Percentiles rank a stretch among this genome's conserved stretches.
phyloP scores from a whole-genome alignment of 1,140 invertebrate species.

The Goniozus legneri region DNA sequence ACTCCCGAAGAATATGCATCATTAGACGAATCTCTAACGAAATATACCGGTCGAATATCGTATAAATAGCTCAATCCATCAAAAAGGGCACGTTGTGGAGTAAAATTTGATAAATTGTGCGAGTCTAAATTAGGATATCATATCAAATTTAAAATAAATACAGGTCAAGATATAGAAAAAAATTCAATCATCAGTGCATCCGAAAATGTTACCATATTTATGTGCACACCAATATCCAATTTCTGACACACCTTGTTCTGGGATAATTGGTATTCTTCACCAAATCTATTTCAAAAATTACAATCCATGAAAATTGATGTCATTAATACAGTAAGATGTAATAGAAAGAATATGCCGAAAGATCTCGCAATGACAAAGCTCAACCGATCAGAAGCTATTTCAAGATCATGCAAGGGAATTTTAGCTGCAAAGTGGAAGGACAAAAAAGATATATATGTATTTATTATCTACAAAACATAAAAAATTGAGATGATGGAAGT shows the following conservation, averaged over 20 bases:
- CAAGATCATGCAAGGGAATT: conserved; percentile 8
- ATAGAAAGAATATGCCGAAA: conserved; percentile 24
- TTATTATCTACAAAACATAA: conserved; percentile 16
- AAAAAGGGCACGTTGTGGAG: conserved; percentile 18
- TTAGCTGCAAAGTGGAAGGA: conserved; percentile 17
- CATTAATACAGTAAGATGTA: conserved; percentile 16
- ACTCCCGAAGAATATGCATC: conserved; percentile 8
- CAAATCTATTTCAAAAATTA: conserved; percentile 17
- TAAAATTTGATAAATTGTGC: conserved; percentile 21
- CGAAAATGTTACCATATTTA: conserved; percentile 6
- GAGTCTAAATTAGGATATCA: conserved; percentile 11
- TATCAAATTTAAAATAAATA: conserved; percentile 15
- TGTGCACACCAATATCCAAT: too few relatives aligned
- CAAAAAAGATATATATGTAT: conserved; percentile 19
- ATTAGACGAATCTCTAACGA: conserved; percentile 20
- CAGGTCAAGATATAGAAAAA: not conserved
- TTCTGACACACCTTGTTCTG: too few relatives aligned
- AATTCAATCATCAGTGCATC: not conserved
- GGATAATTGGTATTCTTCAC: conserved; percentile 18
- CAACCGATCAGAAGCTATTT: conserved; percentile 4
- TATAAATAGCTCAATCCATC: conserved; percentile 16
- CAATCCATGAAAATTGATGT: conserved; percentile 10
- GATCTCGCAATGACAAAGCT: conserved; percentile 11
- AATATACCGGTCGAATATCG: conserved; percentile 14
- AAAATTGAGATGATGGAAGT: conserved; percentile 10